Base-by-base conservation (phyloP, 2,888 invertebrate species). In the Cancer borealis region DNA sequence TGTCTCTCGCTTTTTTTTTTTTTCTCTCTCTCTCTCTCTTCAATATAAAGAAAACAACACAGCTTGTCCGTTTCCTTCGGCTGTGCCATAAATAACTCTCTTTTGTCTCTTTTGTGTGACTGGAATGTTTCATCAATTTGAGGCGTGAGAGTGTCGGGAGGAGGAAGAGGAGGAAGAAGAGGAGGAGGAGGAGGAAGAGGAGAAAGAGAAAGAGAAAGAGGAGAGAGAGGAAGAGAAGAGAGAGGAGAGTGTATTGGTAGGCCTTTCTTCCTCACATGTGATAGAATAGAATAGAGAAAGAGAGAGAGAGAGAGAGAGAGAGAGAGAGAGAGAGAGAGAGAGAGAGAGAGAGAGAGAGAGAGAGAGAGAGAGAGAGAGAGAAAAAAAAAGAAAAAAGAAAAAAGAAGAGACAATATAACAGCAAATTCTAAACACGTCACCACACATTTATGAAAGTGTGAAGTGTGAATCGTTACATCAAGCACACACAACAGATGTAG, bases 31-130 rank as follows among this genome's bases (percentile, higher is more conserved):
- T 79, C 79, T 79, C 79, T 79, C 79, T 79, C 79, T 79, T 30
- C 79, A 66, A 79, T 79, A 30, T 30, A 30, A 88, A 46, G 54
- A 90, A 90, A 47, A 89, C 45, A 90, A 90, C n/a, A 49, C 30
- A 90, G 21, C 47, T 54, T 54, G 49, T 54, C 54, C 26, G 47
- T 49, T 54, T 54, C 30, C 54, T 90, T 54, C 54, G 30, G 21
- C 90, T 30, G 45, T 89, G 8, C 54, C 47, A 14, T 26, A 88
- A 90, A 90, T 90, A 54, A 90, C 90, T 90, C 8, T 47, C 88
- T 90, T 49, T 54, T 54, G 90, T 90, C 26, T 89, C 88, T 90
- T 90, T 90, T 90, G 90, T 90, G 79, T 79, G 79, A 30, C 79
- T 79, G 79, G 79, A 54, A 90, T 49, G 90, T 49, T 47, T 49